Evolutionary conservation across 2,888 invertebrate species (phyloP), one percentile per base, ranked within the genome.

Genomic region (Bhutanitis thaidina): DNA sequence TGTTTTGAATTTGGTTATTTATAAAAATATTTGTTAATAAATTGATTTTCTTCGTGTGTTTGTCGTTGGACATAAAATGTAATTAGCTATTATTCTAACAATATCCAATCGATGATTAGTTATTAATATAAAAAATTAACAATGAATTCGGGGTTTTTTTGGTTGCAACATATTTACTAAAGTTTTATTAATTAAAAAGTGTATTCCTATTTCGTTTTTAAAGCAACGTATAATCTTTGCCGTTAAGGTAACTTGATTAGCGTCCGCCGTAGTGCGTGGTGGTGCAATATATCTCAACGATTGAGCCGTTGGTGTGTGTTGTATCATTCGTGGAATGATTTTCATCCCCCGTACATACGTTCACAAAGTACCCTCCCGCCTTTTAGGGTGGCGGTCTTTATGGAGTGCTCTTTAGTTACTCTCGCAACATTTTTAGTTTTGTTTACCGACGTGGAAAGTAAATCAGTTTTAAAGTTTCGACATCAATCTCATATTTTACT

Each of bases 291-390:
- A 84, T 86, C 80, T 82, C 74, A 79, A 74, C 81, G 81, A 86
- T 83, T 84, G 85, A 85, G 84, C 81, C 83, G 85, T 85, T 80
- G 79, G 78, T 80, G 80, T 81, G 86, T 84, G 80, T 80, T 80
- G 80, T 83, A 87, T 85, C 84, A 78, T 84, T 79, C 76, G 72
- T 71, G 72, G 70, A 71, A 77, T 79, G 69, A 78, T 52, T 52
- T 36, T 40, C 40, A 27, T 20, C 46, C 52, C 46, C 46, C 36
- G 41, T 14, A 12, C 40, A 45, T 40, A 45, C 45, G 45, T 20
- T 41, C 40, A 14, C 36, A 36, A 39, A 45, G 45, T 40, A 51
- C 51, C 51, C 51, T 40, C 29, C 35, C 39, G 39, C 29, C 25
- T 27, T 36, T 14, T 40, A 29, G 44, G 45, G 51, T 45, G 44